Percentiles rank a stretch among this genome's conserved stretches.
These are phyloP conservation scores for Fistularia commersonii DNA, from an alignment of 2,797 vertebrate species.

Conservation along the genomic window DNA sequence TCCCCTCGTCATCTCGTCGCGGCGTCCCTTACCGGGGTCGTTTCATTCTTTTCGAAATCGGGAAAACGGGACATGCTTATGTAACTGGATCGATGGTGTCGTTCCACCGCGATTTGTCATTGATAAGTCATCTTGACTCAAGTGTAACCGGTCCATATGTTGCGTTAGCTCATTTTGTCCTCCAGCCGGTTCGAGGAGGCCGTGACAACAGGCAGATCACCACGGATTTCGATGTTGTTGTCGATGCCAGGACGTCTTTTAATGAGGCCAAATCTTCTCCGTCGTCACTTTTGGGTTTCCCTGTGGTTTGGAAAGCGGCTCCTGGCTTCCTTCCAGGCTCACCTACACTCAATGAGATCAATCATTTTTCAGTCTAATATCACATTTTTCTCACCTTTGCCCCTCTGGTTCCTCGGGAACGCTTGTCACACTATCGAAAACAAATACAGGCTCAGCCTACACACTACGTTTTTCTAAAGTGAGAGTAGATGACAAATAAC, in stretches of 20 bases:
- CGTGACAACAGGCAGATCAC: no score
- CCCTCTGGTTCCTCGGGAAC: slow-evolving; percentile 22
- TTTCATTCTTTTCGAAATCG: background rate
- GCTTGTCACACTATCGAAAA: slow-evolving; percentile 14
- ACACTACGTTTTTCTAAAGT: no score
- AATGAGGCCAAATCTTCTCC: background rate
- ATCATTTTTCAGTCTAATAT: slow-evolving; percentile 25
- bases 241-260: no score
- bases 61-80: background rate
- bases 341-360: slow-evolving; percentile 40
- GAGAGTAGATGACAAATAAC: no score
- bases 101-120: background rate
- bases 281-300: slow-evolving; percentile 10
- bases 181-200: slow-evolving; percentile 4
- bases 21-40: no score
- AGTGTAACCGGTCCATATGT: slow-evolving; percentile 26
- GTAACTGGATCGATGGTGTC: background rate
- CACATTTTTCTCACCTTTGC: slow-evolving; percentile 40
- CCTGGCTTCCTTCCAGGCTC: slow-evolving; percentile 37
- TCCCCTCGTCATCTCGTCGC: slow-evolving; percentile 8
- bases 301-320: slow-evolving; percentile 41
- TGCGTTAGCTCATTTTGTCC: slow-evolving; percentile 19
- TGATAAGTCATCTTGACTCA: slow-evolving; percentile 15
- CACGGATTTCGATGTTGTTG: no score
- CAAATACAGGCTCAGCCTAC: background rate